Base-by-base conservation (phyloP, 2,113 vertebrate species). In the Riparia riparia region DNA sequence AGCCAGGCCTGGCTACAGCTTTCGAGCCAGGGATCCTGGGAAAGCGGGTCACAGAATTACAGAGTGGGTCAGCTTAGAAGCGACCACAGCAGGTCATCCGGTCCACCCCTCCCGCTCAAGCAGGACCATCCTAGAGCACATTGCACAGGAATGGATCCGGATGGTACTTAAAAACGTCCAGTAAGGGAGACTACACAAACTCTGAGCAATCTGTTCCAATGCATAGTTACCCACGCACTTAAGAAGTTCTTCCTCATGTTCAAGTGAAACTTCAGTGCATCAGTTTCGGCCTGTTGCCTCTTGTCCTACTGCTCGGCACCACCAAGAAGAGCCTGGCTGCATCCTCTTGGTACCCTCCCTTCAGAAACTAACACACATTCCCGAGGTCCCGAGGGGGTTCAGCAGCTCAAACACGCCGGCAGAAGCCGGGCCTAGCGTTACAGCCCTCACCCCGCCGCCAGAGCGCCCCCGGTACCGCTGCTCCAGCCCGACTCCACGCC, bases 401-500 rank as follows among this genome's bases (percentile, higher is more conserved):
- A 14, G 34, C 0, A 50, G 21, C 7, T 22, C 47, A 17, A 39
- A 44, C 18, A 7, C 4, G 17, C 8, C 2, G 13, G 7, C 22
- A 45, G 13, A 32, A n/a, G 2, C 16, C 10, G 1, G 12, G 28
- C 34, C 56, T 9, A 17, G 34, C 11, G 9, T 4, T 1, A 26
- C 4, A 29, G 9, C 7, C 34, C 9, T 4, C 44, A 17, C 4
- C 16, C 16, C 9, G 6, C 29, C 9, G 3, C 25, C 63, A 51
- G 1, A 29, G 4, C 16, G 18, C 0, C 3, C 13, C 25, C 14
- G 0, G 12, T 11, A 14, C 28, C 0, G 5, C 53, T n/a, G 9
- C 3, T 37, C 4, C 18, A 3, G 8, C 2, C 4, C 17, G 9
- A 6, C 21, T 19, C 10, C 9, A 6, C 4, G 6, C 29, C 37